Evolutionary conservation across 2,113 vertebrate species (phyloP).

Genomic region (Arenaria interpres): DNA sequence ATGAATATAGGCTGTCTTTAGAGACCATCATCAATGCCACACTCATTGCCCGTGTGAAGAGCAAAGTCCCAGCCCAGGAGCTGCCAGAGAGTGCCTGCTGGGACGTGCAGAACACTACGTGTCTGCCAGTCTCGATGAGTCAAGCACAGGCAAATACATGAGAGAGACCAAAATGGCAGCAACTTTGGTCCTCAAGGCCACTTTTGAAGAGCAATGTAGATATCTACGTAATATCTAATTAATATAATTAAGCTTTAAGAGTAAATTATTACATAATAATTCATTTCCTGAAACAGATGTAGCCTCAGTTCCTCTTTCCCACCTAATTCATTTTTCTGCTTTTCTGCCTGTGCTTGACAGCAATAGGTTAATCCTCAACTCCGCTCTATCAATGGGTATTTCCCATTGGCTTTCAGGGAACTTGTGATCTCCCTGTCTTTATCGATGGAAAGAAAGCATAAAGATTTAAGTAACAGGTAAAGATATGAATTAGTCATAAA

Average conservation of each 20-base stretch:
- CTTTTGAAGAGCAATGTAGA: neutral
- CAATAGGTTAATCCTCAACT: neutral
- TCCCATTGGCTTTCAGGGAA: neutral
- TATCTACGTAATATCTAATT: constrained; percentile 18
- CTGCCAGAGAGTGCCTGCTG: neutral
- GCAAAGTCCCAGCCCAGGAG: neutral
- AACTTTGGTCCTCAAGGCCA: neutral
- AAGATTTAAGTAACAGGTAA: neutral
- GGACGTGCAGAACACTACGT: accelerated
- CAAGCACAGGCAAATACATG: neutral
- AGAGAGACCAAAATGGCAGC: neutral
- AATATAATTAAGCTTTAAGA: constrained; percentile 24
- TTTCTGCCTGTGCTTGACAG: neutral
- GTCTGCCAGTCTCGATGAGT: neutral
- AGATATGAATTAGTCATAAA: neutral
- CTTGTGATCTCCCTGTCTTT: neutral
- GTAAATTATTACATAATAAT: constrained; percentile 22
- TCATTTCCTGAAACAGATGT: neutral
- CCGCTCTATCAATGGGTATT: neutral
- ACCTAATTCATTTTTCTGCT: neutral
- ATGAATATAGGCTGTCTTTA: neutral
- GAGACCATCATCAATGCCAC: neutral
- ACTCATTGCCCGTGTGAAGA: neutral
- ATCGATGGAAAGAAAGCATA: neutral
- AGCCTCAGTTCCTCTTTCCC: neutral